These are phyloP conservation scores for Argynnis bischoffii DNA, from an alignment of 2,888 invertebrate species.

Conservation along the genomic window DNA sequence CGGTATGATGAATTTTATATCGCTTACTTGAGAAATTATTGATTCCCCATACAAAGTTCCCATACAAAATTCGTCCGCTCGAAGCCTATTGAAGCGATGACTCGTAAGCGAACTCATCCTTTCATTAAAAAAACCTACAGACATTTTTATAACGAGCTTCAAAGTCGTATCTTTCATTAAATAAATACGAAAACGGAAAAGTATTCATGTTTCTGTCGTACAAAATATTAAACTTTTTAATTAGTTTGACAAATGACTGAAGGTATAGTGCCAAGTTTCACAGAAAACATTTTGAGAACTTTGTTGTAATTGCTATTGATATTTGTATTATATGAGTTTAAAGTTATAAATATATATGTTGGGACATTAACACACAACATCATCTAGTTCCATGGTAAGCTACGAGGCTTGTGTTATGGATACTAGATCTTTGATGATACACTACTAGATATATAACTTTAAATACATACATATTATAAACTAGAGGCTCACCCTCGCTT, in stretches of 20 bases:
- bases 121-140: not conserved
- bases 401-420: too few species aligned
- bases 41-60: too few species aligned
- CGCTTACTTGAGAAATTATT: too few species aligned
- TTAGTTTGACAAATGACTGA: slow-evolving; percentile 1
- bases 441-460: too few species aligned
- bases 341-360: too few species aligned
- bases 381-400: too few species aligned
- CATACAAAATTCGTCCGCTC: not conserved
- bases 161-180: not conserved
- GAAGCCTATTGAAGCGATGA: not conserved
- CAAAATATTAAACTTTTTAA: slow-evolving; percentile 4
- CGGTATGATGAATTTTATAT: too few species aligned
- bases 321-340: not conserved
- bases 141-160: not conserved
- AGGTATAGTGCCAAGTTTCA: slow-evolving; percentile 6
- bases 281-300: slow-evolving; percentile 1
- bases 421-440: too few species aligned
- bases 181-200: slow-evolving; percentile 3
- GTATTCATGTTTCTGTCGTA: not conserved
- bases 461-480: too few species aligned
- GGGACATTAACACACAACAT: too few species aligned
- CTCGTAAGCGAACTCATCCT: not conserved
- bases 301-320: slow-evolving; percentile 1
- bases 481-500: too few species aligned